Percentiles rank a stretch among this genome's conserved stretches.
Conservation (phyloP, 2,113 vertebrate genomes). For the Oryzias curvinotus region DNA sequence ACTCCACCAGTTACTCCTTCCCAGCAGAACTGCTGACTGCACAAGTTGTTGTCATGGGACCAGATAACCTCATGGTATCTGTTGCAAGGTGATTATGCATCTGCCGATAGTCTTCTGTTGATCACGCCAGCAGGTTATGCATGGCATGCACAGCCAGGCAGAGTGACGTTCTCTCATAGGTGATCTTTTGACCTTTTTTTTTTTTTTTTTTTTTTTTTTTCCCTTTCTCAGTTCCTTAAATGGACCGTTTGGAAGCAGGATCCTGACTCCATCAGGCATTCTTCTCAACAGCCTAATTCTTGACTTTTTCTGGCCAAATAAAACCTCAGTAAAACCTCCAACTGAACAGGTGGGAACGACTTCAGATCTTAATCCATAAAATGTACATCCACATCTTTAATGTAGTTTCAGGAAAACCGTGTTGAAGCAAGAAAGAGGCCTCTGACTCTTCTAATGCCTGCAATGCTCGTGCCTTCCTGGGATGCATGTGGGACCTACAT, state of each 20-base stretch:
- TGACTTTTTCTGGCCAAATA: conserved; percentile 83
- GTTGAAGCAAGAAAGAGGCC: conserved; percentile 78
- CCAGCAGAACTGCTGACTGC: conserved; percentile 68
- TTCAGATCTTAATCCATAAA: neutral
- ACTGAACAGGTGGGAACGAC: conserved; percentile 64
- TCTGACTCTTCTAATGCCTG: conserved; percentile 81
- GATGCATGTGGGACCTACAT: conserved; percentile 84
- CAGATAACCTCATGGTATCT: conserved; percentile 85
- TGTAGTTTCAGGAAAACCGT: conserved; percentile 71
- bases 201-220: conserved; percentile 28
- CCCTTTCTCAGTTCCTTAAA: conserved; percentile 80
- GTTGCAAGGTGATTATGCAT: conserved; percentile 77
- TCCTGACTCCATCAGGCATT: conserved; percentile 83
- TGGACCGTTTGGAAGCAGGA: conserved; percentile 84
- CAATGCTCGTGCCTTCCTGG: conserved; percentile 77
- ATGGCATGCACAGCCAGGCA: conserved; percentile 13
- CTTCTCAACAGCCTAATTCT: conserved; percentile 87
- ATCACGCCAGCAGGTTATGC: conserved; percentile 13
- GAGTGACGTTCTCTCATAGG: conserved; percentile 3
- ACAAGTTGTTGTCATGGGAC: conserved; percentile 85
- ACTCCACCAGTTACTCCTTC: conserved; percentile 49
- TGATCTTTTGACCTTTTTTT: neutral
- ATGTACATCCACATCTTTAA: neutral
- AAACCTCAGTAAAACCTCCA: conserved; percentile 65
- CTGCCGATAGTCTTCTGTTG: neutral